Evolutionary conservation across 2,113 vertebrate species (phyloP).

Genomic region (Emberiza fucata): DNA sequence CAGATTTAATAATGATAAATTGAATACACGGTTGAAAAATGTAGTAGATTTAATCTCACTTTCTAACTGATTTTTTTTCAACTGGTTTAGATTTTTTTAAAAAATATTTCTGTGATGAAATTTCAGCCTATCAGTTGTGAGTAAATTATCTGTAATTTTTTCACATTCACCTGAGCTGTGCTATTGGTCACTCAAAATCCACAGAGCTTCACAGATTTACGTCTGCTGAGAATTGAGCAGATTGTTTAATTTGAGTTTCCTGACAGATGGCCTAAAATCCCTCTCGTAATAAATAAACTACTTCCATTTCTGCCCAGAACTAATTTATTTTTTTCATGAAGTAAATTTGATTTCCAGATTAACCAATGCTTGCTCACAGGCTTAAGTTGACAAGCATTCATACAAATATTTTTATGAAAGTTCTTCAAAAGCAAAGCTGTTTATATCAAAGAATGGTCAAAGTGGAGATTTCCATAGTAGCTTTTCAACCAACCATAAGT

Average conservation of each 20-base stretch:
- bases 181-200: not conserved
- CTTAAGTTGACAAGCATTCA: not conserved
- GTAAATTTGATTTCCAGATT: slow-evolving; percentile 17
- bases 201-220: not conserved
- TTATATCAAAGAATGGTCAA: not conserved
- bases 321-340: not conserved
- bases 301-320: not conserved
- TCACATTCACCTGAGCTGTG: not conserved
- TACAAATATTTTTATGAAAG: not conserved
- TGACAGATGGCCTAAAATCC: slow-evolving; percentile 25
- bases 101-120: not conserved
- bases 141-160: not conserved
- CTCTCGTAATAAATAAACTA: slow-evolving; percentile 14
- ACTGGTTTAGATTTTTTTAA: not conserved
- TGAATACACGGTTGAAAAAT: not conserved
- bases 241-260: slow-evolving; percentile 10
- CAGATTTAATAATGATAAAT: not conserved
- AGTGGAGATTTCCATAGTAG: not conserved
- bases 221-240: not conserved
- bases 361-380: not conserved
- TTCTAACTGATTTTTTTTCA: not conserved
- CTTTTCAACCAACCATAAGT: not conserved
- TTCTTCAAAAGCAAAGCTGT: not conserved
- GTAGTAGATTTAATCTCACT: not conserved
- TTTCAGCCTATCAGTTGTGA: not conserved